Conservation (phyloP, 2,797 vertebrate genomes). For the Spondyliosoma cantharus region DNA sequence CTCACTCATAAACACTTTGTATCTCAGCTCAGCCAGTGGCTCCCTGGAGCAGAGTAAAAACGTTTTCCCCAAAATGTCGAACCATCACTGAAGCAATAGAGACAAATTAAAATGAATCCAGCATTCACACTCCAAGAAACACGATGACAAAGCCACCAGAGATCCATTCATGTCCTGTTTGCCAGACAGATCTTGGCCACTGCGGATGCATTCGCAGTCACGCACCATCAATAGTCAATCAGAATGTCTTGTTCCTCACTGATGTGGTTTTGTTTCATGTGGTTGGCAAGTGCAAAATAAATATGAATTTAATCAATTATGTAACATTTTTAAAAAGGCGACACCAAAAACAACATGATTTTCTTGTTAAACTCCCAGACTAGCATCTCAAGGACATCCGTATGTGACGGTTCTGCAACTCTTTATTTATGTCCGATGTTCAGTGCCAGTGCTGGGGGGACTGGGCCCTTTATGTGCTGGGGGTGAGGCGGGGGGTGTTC, state of each 20-base stretch:
- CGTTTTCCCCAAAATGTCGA: background rate
- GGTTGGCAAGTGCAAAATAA: background rate
- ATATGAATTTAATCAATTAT: background rate
- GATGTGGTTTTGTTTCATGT: background rate
- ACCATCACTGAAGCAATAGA: background rate
- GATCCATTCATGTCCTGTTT: conserved; percentile 8
- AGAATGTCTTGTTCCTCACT: background rate
- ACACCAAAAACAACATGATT: background rate
- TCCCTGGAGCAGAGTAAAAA: background rate
- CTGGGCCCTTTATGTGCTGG: background rate
- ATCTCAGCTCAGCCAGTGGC: background rate
- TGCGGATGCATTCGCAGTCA: conserved; percentile 5
- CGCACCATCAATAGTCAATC: background rate
- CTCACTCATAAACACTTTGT: background rate
- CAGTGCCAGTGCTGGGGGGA: background rate
- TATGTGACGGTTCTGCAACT: background rate
- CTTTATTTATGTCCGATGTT: background rate
- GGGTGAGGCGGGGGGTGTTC: no score
- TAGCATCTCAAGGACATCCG: background rate
- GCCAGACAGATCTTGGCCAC: background rate
- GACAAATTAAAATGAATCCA: background rate
- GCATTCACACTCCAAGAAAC: background rate
- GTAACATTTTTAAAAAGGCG: background rate
- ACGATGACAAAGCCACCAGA: background rate
- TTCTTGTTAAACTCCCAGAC: background rate